Percentiles rank a stretch among this genome's conserved stretches.
These are phyloP conservation scores for Phengaris alcon DNA, from an alignment of 2,888 invertebrate species.

Conservation along the genomic window DNA sequence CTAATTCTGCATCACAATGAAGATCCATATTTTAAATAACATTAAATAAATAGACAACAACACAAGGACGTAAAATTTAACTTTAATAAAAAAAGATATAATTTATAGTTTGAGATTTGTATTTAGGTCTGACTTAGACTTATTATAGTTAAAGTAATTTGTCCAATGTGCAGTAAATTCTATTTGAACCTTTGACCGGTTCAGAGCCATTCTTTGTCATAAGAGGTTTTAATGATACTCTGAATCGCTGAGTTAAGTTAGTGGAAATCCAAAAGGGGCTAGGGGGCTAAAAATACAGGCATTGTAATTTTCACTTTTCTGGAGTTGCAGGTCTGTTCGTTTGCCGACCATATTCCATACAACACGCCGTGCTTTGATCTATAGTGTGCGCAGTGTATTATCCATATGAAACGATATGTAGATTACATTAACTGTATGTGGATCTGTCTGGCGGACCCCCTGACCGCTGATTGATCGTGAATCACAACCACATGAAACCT, in stretches of 20 bases:
- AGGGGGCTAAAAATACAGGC: no score
- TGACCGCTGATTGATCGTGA: conserved; percentile 41
- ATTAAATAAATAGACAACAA: neutral
- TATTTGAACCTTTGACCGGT: no score
- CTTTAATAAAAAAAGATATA: neutral
- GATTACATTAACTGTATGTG: conserved; percentile 35
- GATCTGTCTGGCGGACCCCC: conserved; percentile 33
- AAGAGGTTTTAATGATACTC: no score
- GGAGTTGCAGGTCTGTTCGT: no score
- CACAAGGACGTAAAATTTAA: neutral
- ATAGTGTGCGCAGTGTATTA: neutral
- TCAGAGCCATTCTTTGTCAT: no score
- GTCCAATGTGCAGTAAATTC: no score
- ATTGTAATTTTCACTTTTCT: no score
- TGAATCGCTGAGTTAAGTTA: no score
- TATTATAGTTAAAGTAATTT: no score
- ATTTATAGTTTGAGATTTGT: neutral
- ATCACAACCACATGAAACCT: conserved; percentile 37
- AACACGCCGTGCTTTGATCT: neutral
- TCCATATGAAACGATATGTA: conserved; percentile 26
- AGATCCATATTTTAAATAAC: neutral
- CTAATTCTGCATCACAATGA: neutral
- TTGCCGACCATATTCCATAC: neutral
- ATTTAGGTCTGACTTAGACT: no score
- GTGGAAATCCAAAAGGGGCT: no score